Conservation (phyloP, 2,888 invertebrate genomes). For the Drosophila yooni region DNA sequence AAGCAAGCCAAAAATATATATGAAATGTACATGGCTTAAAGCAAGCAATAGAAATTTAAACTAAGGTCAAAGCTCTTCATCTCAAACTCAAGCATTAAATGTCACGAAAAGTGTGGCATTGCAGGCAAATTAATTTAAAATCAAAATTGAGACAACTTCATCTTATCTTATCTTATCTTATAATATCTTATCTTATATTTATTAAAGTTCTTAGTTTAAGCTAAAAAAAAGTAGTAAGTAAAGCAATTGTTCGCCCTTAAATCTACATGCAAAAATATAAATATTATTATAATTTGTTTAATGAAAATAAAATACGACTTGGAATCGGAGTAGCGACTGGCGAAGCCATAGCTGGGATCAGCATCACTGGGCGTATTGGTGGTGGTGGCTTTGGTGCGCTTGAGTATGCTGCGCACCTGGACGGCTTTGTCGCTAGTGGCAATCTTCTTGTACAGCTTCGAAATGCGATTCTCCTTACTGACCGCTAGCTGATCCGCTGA, state of each 20-base stretch:
- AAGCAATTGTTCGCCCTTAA: not conserved
- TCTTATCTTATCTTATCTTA: too few species aligned
- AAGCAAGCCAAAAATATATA: slow-evolving; percentile 15
- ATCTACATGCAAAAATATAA: too few species aligned
- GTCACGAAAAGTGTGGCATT: not conserved
- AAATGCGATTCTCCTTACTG: slow-evolving; percentile 76
- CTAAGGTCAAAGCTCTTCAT: not conserved
- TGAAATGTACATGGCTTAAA: slow-evolving; percentile 19
- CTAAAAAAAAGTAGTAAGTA: not conserved
- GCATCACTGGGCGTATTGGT: slow-evolving; percentile 39
- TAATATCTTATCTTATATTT: too few species aligned
- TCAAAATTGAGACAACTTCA: not conserved
- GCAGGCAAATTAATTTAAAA: not conserved
- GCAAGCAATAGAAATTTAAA: slow-evolving; percentile 17
- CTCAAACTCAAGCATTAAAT: not conserved
- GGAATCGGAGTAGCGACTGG: slow-evolving; percentile 81
- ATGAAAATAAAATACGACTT: slow-evolving; percentile 78
- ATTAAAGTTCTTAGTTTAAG: not conserved
- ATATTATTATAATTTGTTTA: too few species aligned
- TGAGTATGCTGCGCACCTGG: slow-evolving; percentile 74
- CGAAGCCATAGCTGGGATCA: slow-evolving; percentile 84
- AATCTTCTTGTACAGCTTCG: slow-evolving; percentile 77
- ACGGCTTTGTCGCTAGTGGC: slow-evolving; percentile 68
- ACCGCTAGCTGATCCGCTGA: not conserved
- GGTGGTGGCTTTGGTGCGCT: slow-evolving; percentile 57